Evolutionary conservation across 2,113 vertebrate genomes (phyloP), one percentile per base, ranked within the genome.

Genomic region (Amphiprion percula): DNA sequence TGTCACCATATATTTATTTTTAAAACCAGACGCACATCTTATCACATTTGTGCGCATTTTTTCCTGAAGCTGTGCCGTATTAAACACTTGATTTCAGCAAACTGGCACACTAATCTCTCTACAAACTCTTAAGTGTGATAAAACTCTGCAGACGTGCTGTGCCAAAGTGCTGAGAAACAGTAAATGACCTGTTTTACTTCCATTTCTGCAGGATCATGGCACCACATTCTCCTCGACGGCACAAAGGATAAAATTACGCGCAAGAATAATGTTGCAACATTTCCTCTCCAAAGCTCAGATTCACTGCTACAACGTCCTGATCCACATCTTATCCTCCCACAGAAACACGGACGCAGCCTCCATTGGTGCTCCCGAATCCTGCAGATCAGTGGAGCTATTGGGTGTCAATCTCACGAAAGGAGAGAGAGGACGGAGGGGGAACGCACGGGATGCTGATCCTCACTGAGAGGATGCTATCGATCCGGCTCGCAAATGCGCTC

Each of bases 391-490:
- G 88, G 84, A 76, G 62, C 79, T 44, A 73, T 55, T 60, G 63
- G 68, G 84, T 87, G 93, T 91, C 94, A 87, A 75, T 93, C 66
- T 60, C 28, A 26, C 41, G 10, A 55, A 74, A 64, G 46, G n/a
- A 79, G 63, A 55, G 56, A 21, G 52, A 37, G 49, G 67, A n/a
- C 64, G 4, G 63, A 16, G 56, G 28, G 2, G 30, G 23, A 41
- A 52, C 11, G 19, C 67, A 21, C 75, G 74, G 86, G 88, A 92
- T 93, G 92, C 91, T 94, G 84, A 92, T 87, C 58, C 75, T 74
- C 81, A 82, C 65, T 74, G 74, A 82, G 87, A 92, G 86, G 94
- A 94, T 95, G 94, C 92, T 88, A 63, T 90, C 80, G 87, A 84
- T 83, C 84, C 79, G 75, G 55, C 70, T 41, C 8, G 30, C 77